These are phyloP conservation scores for Coccyzus lansbergi DNA, from an alignment of 2,797 vertebrate genomes.

Conservation along the genomic window DNA sequence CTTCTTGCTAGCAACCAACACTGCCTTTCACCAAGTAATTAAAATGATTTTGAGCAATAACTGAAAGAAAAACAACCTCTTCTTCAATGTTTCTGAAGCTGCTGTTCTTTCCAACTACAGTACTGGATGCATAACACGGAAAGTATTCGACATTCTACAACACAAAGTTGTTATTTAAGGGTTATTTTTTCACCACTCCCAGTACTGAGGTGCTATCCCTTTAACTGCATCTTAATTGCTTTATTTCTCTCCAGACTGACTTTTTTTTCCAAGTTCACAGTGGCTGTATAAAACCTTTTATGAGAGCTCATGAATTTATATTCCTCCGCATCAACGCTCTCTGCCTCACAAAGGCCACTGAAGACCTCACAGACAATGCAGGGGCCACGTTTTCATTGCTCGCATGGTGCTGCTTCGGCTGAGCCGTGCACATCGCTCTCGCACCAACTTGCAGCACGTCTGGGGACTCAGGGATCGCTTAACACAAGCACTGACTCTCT, in stretches of 20 bases:
- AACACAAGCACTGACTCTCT: background rate
- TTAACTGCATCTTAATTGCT: background rate
- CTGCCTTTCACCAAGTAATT: background rate
- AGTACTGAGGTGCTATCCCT: background rate
- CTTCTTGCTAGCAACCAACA: background rate
- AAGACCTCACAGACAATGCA: background rate
- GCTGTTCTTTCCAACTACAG: background rate
- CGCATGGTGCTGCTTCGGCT: background rate
- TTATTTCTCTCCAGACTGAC: background rate
- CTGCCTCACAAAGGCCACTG: background rate
- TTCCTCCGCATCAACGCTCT: background rate
- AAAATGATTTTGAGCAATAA: background rate
- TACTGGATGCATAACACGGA: background rate
- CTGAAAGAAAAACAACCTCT: background rate
- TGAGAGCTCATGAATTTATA: background rate
- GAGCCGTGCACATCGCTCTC: background rate
- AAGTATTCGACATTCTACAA: background rate
- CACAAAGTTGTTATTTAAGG: background rate
- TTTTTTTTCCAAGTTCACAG: background rate
- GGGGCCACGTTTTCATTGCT: background rate
- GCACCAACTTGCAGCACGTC: background rate
- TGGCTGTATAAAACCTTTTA: background rate
- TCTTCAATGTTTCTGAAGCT: background rate
- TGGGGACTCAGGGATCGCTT: background rate
- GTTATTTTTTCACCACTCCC: background rate